Evolutionary conservation across 92 coral and sea anemone species (phyloP), one percentile per base, ranked within the genome.

Genomic region (Porites rus): DNA sequence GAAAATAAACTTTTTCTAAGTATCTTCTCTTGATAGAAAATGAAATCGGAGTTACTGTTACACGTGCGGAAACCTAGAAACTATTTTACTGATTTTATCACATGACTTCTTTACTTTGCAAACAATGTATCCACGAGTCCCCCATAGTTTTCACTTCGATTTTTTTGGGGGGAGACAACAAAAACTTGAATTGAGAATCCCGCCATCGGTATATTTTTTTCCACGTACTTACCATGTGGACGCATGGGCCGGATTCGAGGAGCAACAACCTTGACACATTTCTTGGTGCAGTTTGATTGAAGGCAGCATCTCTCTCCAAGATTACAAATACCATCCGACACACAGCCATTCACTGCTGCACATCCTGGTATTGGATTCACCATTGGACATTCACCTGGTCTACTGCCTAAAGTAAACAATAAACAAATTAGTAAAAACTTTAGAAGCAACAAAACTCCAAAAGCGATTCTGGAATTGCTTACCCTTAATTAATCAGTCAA

Each of bases 311-410:
- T 85, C 74, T 85, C 50, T 56, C 83, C 88, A 54, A 77, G 76
- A 19, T 75, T 13, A 65, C 88, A 85, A 3, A 25, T 22, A 7
- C 53, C 72, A 17, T 85, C 88, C 19, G 67, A 59, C 12, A 28
- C 46, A 22, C 88, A 85, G 50, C 83, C 88, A 8, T 65, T 18
- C 67, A 31, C 28, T 22, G 84, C 53, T 11, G 21, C 84, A 43
- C 88, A 85, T 56, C 10, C 69, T 67, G 83, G 84, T 1, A 38
- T 67, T 17, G 88, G 88, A 16, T 77, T 66, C 19, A 28, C 56
- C 5, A 17, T 67, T 52, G 88, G 88, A 14, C 88, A 85, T 28
- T 78, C 81, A 21, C 95, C 95, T 11, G 80, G 87, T 21, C 87
- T 62, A 14, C 74, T 46, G 2, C 79, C 87, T 72, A 69, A 54